Percentiles rank a stretch among this genome's conserved stretches.
phyloP scores from a whole-genome alignment of 2,797 vertebrate species.

The Acanthopagrus latus region DNA sequence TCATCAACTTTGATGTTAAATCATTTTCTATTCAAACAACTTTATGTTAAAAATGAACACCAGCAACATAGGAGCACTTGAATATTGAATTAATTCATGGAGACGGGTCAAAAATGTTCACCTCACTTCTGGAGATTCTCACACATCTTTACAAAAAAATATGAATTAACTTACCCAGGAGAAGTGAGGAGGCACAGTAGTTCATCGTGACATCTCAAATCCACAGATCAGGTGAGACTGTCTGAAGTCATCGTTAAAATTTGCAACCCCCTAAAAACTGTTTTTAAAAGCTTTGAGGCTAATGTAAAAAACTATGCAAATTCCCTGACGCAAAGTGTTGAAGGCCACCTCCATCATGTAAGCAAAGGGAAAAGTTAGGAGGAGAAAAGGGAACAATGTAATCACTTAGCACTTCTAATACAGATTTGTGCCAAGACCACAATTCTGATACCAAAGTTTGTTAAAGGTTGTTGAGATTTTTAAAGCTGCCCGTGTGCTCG shows the following conservation, averaged over 20 bases:
- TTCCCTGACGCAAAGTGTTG: neutral
- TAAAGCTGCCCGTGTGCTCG: neutral
- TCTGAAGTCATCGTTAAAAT: neutral
- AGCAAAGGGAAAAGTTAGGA: too few species aligned
- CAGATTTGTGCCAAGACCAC: neutral
- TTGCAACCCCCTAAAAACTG: slow-evolving; percentile 11
- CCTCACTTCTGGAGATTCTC: neutral
- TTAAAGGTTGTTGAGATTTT: neutral
- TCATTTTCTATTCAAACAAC: neutral
- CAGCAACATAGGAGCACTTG: too few species aligned
- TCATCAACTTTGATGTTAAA: neutral
- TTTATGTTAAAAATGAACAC: neutral
- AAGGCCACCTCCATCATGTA: neutral
- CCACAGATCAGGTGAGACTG: neutral
- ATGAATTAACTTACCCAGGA: slow-evolving; percentile 14
- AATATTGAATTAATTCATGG: neutral
- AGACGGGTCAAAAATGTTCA: neutral
- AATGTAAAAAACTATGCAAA: slow-evolving; percentile 30
- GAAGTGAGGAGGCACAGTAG: neutral
- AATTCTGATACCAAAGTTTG: neutral
- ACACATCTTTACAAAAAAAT: neutral
- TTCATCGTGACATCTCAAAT: slow-evolving; percentile 9
- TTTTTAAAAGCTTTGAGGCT: slow-evolving; percentile 1
- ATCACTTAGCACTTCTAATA: neutral
- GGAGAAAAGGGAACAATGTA: neutral